phyloP scores from a whole-genome alignment of 2,888 invertebrate genomes.

The Rosalia funebris region DNA sequence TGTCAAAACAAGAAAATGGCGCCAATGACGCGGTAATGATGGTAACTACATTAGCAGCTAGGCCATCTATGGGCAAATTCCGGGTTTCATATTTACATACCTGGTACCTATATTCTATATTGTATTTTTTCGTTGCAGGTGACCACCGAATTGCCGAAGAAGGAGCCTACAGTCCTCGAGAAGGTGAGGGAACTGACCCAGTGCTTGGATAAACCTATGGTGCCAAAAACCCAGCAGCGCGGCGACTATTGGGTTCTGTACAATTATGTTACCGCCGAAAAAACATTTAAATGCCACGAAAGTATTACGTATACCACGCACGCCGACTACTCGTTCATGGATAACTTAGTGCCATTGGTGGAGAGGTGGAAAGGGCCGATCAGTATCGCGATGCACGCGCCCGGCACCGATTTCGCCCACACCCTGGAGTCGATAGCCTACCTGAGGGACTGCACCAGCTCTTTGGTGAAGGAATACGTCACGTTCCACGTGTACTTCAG shows the following conservation, averaged over 20 bases:
- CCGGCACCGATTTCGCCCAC: conserved; percentile 82
- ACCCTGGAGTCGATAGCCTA: conserved; percentile 84
- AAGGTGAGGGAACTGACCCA: conserved; percentile 56
- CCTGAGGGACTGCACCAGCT: conserved; percentile 79
- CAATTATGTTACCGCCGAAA: conserved; percentile 82
- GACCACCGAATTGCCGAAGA: conserved; percentile 34
- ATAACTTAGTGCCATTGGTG: conserved; percentile 86
- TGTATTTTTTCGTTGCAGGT: conserved; percentile 22
- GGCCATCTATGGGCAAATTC: no score
- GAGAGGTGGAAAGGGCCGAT: conserved; percentile 89
- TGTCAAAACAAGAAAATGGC: no score
- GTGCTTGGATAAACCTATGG: conserved; percentile 60
- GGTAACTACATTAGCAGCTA: no score
- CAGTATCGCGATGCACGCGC: conserved; percentile 88
- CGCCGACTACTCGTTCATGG: conserved; percentile 90
- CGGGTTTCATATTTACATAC: no score
- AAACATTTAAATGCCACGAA: conserved; percentile 78
- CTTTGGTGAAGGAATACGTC: conserved; percentile 79
- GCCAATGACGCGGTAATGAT: no score
- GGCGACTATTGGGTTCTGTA: conserved; percentile 85
- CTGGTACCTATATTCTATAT: no score
- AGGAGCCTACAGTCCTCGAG: conserved; percentile 43
- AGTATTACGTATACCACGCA: conserved; percentile 92
- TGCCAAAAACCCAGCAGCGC: conserved; percentile 61
- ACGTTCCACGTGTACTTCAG: conserved; percentile 92